These are phyloP conservation scores for Notolabrus celidotus DNA, from an alignment of 2,797 vertebrate genomes.

Conservation along the genomic window DNA sequence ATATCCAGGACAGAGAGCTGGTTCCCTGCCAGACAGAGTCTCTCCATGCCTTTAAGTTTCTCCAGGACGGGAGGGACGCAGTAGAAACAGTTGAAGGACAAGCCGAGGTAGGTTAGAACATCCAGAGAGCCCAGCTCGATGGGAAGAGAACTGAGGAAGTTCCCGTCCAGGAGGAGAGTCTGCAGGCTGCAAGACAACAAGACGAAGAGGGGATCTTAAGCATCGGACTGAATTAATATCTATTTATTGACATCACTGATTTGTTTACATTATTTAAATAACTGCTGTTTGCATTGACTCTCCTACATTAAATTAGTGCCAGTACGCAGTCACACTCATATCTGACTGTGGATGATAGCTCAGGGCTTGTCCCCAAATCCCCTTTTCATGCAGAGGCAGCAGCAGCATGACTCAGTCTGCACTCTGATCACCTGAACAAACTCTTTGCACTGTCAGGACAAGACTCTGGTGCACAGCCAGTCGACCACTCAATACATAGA, in stretches of 20 bases:
- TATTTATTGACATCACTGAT: neutral
- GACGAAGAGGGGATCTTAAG: neutral
- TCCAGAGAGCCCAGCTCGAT: constrained; percentile 91
- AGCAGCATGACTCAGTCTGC: constrained; percentile 58
- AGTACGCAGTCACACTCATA: neutral
- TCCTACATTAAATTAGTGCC: no score
- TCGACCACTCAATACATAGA: constrained; percentile 48
- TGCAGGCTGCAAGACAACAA: constrained; percentile 87
- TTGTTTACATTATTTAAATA: no score
- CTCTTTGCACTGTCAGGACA: constrained; percentile 41
- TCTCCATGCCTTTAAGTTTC: constrained; percentile 89
- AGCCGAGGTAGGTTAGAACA: constrained; percentile 90
- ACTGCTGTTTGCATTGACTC: no score
- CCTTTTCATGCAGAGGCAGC: constrained; percentile 22
- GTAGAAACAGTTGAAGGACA: constrained; percentile 95
- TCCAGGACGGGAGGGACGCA: constrained; percentile 90
- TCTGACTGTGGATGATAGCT: neutral
- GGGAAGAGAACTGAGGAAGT: constrained; percentile 91
- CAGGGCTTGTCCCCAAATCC: constrained; percentile 1
- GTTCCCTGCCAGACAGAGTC: constrained; percentile 96
- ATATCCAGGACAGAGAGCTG: constrained; percentile 87
- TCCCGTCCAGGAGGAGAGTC: constrained; percentile 95
- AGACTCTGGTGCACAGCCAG: constrained; percentile 52
- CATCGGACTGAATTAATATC: neutral
- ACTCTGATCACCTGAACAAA: constrained; percentile 40